Evolutionary conservation across 2,113 vertebrate species (phyloP).

Genomic region (Aix galericulata): DNA sequence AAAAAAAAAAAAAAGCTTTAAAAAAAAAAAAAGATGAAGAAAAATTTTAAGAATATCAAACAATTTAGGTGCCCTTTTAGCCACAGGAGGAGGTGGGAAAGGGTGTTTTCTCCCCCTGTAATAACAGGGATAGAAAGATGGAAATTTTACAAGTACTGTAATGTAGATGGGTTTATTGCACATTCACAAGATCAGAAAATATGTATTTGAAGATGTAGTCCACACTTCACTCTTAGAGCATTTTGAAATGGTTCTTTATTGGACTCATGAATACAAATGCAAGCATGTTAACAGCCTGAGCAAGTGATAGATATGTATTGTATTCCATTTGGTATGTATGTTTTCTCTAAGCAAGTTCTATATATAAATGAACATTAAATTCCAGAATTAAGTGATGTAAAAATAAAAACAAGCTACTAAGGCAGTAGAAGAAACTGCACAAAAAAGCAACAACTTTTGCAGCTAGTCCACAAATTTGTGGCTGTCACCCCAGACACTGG

Average conservation of each 20-base stretch:
- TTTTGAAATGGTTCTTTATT: not conserved
- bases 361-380: not conserved
- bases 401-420: not conserved
- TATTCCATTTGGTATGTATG: not conserved
- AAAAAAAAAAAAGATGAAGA: not conserved
- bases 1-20: not conserved
- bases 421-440: not conserved
- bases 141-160: not conserved
- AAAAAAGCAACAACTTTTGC: not conserved
- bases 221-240: not conserved
- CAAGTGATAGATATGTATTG: not conserved
- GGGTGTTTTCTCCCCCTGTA: not conserved
- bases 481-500: not conserved
- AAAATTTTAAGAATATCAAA: not conserved
- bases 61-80: not conserved
- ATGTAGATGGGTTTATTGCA: not conserved
- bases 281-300: not conserved
- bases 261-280: not conserved
- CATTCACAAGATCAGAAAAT: not conserved
- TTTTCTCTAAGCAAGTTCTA: not conserved
- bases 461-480: not conserved
- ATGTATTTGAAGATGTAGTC: not conserved
- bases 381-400: not conserved
- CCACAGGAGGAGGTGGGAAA: not conserved
- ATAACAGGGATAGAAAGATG: not conserved